Base-by-base conservation (phyloP, 2,797 vertebrate species). In the Myotis daubentonii region DNA sequence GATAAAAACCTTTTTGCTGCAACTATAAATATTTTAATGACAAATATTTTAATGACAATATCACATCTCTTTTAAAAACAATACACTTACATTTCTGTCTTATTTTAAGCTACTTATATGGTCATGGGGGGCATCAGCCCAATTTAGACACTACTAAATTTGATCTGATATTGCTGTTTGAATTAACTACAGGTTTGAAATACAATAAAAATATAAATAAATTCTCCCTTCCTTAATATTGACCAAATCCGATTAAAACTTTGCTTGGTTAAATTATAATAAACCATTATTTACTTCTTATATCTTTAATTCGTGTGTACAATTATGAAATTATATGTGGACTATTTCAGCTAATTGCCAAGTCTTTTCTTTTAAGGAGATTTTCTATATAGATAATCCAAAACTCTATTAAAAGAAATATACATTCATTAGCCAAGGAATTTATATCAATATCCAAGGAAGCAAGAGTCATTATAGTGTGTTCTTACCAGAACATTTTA, bases 401-500 rank as follows among this genome's bases (percentile, higher is more conserved):
- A 70, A 28, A 3, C 6, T 66, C 41, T 71, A 82, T 83, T 44
- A 70, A 51, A 55, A 60, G 72, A 91, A 86, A 68, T 11, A 66
- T 20, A 80, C 0, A 8, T 33, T 36, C 28, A 53, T 41, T 65
- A 88, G 57, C 33, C 55, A 90, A 89, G 70, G 25, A 51, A 68
- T 60, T 91, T 82, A 71, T 65, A 71, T 25, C 12, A 19, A 57
- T 83, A 87, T 70, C 2, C 16, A 20, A 89, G 5, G n/a, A 17
- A 89, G 15, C 5, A 57, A 85, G 15, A 87, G 0, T 30, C 25
- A 68, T 89, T 76, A n/a, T n/a, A 70, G 23, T 55, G 53, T 65
- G 15, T 38, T 85, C 55, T 89, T 92, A 74, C 15, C 36, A 93
- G 25, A 89, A 89, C 16, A 72, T 49, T 81, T 79, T 81, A n/a